phyloP scores from a whole-genome alignment of 2,113 vertebrate genomes.

The Daubentonia madagascariensis region DNA sequence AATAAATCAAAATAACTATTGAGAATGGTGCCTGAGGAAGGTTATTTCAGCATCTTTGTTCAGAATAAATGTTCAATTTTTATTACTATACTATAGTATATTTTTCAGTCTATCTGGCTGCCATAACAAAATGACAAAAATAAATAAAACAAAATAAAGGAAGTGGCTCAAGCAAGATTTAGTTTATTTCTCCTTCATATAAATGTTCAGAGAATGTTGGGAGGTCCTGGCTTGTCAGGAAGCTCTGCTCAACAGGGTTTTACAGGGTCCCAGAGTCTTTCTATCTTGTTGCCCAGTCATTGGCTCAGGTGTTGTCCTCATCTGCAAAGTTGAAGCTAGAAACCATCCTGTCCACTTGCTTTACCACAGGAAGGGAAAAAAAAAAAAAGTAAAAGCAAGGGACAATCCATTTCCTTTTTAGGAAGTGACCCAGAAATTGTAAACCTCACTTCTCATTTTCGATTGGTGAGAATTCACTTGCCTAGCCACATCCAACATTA shows the following conservation, averaged over 20 bases:
- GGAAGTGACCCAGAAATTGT: not conserved
- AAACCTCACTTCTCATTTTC: not conserved
- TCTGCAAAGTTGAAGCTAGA: not conserved
- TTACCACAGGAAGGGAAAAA: not conserved
- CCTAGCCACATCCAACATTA: not conserved
- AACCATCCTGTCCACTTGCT: not conserved
- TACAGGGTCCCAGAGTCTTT: not conserved
- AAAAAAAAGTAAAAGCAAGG: not conserved
- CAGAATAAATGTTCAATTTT: conserved; percentile 13
- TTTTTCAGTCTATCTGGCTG: not conserved
- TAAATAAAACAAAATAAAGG: not conserved
- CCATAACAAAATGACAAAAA: not conserved
- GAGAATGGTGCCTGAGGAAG: not conserved
- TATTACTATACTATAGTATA: not conserved
- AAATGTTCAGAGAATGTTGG: not conserved
- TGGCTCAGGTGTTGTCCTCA: not conserved
- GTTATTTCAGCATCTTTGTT: conserved; percentile 22
- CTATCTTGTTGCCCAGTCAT: not conserved
- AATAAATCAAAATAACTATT: conserved; percentile 25
- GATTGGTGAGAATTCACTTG: not conserved
- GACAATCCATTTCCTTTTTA: not conserved
- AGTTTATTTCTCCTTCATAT: not conserved
- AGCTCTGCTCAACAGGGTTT: not conserved
- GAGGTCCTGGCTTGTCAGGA: not conserved
- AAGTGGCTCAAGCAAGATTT: not conserved